Base-by-base conservation (phyloP, 2,113 vertebrate species). In the Trematocara nigrifrons region DNA sequence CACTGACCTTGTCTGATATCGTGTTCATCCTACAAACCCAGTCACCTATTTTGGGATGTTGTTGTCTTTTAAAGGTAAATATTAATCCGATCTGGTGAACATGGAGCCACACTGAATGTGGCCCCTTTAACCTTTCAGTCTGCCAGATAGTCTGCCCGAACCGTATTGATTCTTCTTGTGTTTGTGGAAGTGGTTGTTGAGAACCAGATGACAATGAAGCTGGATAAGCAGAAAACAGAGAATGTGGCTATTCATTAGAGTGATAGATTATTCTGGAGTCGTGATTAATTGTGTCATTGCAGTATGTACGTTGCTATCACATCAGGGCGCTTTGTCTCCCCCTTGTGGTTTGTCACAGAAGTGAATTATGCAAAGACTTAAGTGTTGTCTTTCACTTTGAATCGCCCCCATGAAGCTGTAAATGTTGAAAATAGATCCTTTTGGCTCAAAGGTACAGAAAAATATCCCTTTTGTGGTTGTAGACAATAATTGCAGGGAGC, bases 401-500 rank as follows among this genome's bases (percentile, higher is more conserved):
- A 16, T 64, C 6, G n/a, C 10, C 57, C 29, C 71, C 59, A 33
- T 4, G 20, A 66, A 51, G 54, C 80, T 12, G 38, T 83, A 84
- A 82, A 77, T 79, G 82, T 90, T 84, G 53, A 90, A 92, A 93
- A 92, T 87, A 83, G 82, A 92, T 79, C 54, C 47, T 11, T 87
- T 86, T 87, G 77, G 82, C 87, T 64, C 31, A 20, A 53, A 79
- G 10, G 52, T 77, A 59, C 9, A 82, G 81, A 51, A 89, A 93
- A 93, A 88, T 83, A 74, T 85, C 38, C 61, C 47, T 61, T 87
- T 87, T 74, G 86, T 89, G 85, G 84, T 74, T 3, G 74, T 88
- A 91, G 93, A 93, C 91, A 87, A 85, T 89, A 89, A 88, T 85
- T 91, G 79, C 52, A 89, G 52, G 6, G 79, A 91, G 76, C 76